Evolutionary conservation across 2,888 invertebrate genomes (phyloP).

Genomic region (Tromatobia lineatoria): DNA sequence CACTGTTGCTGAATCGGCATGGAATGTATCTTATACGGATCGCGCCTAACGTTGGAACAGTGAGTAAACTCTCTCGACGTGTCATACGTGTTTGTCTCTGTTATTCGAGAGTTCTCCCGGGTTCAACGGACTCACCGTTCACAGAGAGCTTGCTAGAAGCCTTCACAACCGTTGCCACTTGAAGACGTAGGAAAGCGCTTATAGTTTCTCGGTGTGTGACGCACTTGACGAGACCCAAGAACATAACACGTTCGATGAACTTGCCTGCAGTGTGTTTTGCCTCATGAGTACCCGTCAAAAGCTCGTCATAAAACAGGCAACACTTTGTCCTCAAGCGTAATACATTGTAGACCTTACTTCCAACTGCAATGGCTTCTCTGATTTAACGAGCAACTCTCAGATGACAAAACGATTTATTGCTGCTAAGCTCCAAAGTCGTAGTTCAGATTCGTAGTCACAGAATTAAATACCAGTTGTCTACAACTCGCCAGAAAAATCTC

Average conservation of each 20-base stretch:
- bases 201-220: constrained; percentile 17
- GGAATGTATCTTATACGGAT: not conserved
- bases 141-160: constrained; percentile 18
- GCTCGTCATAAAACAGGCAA: constrained; percentile 25
- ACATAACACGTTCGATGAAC: constrained; percentile 44
- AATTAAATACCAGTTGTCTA: not conserved
- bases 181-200: constrained; percentile 29
- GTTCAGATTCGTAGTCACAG: not conserved
- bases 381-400: not conserved
- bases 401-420: constrained; percentile 22
- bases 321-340: constrained; percentile 11
- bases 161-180: constrained; percentile 15
- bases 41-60: not conserved
- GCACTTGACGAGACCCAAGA: constrained; percentile 35
- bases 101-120: constrained; percentile 56
- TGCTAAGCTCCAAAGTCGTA: not conserved
- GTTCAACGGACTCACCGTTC: constrained; percentile 58
- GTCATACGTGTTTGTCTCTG: constrained; percentile 22
- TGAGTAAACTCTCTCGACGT: constrained; percentile 39
- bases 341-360: not conserved
- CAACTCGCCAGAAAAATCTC: constrained; percentile 17
- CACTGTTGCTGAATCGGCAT: not conserved
- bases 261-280: constrained; percentile 11
- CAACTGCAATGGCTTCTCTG: not conserved
- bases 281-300: not conserved